Base-by-base conservation (phyloP, 1,140 invertebrate genomes). In the Procambarus clarkii region DNA sequence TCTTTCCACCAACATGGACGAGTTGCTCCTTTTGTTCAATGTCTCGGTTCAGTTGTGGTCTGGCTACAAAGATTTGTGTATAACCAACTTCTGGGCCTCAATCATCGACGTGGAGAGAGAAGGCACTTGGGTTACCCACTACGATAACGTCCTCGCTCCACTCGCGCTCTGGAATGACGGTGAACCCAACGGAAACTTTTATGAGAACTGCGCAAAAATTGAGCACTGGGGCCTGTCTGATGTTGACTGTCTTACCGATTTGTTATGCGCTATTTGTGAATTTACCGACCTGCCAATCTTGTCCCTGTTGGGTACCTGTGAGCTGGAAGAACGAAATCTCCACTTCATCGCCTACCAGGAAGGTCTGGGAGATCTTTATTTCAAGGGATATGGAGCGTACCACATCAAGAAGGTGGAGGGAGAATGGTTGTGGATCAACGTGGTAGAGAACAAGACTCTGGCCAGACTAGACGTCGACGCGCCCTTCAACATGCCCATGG, bases 301-400 rank as follows among this genome's bases (percentile, higher is more conserved):
- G 50, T 71, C 84, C 18, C 34, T 93, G 2, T 18, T 85, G 15
- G 92, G 92, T 5, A 93, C 91, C 9, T 93, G 92, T 77, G 91
- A 93, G 54, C 21, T 21, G n/a, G 87, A 93, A 24, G 46, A 92
- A 7, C 81, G 88, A 13, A 93, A 93, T 48, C 54, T 87, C 21
- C 54, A 92, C 89, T 92, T 93, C 60, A 69, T 89, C 24, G 92
- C 91, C 2, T 82, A 85, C 48, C 92, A 93, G 69, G 83, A 91
- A 18, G 82, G 60, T 9, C 3, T 92, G 13, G 81, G 87, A 3
- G 69, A 85, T 34, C 79, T 93, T 3, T 13, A 86, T 11, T 92
- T 93, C 48, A 84, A 83, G 58, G 91, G 92, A 18, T 93, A 93
- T 46, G 92, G 92, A 54, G 50, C 8, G 2, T 54, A 54, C 50